phyloP scores from a whole-genome alignment of 2,797 vertebrate species.

The Macrochelys suwanniensis region DNA sequence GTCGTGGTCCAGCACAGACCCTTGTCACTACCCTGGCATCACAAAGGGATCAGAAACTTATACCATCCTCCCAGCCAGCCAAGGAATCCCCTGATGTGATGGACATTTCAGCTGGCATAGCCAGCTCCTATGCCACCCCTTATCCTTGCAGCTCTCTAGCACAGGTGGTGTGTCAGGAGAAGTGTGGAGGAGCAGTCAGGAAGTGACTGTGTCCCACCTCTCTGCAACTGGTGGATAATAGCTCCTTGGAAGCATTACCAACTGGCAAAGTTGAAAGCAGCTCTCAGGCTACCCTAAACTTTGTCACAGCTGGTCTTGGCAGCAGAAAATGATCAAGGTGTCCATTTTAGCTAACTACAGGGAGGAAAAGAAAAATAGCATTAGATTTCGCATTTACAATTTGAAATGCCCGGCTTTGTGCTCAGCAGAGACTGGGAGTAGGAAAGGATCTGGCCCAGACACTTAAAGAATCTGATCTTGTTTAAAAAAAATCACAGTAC shows the following conservation, averaged over 20 bases:
- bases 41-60: background rate
- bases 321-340: no score
- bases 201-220: background rate
- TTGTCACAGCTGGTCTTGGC: background rate
- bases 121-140: no score
- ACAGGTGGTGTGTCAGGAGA: no score
- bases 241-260: background rate
- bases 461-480: background rate
- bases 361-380: no score
- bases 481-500: background rate
- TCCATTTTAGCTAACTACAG: no score
- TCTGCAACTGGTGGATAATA: background rate
- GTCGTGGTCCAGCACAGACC: background rate
- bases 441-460: background rate
- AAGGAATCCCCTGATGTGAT: background rate
- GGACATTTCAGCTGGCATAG: background rate
- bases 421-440: background rate
- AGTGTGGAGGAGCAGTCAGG: background rate
- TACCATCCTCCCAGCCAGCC: no score
- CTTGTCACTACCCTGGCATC: background rate
- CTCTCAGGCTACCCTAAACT: background rate
- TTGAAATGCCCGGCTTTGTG: no score
- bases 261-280: background rate
- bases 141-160: no score
- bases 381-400: no score